Base-by-base conservation (phyloP, 2,113 vertebrate genomes). In the Empidonax alnorum region DNA sequence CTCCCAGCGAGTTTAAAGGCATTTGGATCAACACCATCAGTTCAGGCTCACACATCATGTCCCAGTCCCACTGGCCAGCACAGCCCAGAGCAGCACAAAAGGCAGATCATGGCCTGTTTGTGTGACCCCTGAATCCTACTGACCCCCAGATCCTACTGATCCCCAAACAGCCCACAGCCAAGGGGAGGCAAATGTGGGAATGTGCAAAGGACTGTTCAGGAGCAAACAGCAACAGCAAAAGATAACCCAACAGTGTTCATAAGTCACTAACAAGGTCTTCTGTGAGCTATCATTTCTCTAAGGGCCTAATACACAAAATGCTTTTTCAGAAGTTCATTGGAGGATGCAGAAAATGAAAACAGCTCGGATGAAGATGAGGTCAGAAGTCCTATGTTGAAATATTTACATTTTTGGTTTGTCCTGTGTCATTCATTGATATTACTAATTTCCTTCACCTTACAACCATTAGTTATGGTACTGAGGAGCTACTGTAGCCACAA, bases 331-430 rank as follows among this genome's bases (percentile, higher is more conserved):
- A 87, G 47, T n/a, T 49, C 41, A 8, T 1, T 58, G 52, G 66
- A 95, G 19, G 68, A 91, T 69, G 15, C 58, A 94, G 61, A 95
- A 84, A 37, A 23, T 2, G 35, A 96, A 61, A 59, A 5, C 23
- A 67, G 61, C 65, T 97, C 85, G 0, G 97, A 97, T 0, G 95
- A 97, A 35, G 91, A 96, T 58, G 90, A 97, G 96, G 95, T 97
- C 59, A 96, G 95, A 77, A 89, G 16, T 23, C n/a, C 88, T 10
- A 0, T 22, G 23, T 35, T 78, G 31, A 92, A 79, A 42, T 50
- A 84, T 12, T 86, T 63, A 22, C 8, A 20, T 53, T 59, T 80
- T 52, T 37, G 46, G 24, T 73, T 92, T 92, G 31, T 89, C 21
- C 23, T 61, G 7, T 58, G 7, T 66, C 22, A 61, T 37, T 67